Evolutionary conservation across 2,797 vertebrate genomes (phyloP), one percentile per base, ranked within the genome.

Genomic region (Telmatherina bonti): DNA sequence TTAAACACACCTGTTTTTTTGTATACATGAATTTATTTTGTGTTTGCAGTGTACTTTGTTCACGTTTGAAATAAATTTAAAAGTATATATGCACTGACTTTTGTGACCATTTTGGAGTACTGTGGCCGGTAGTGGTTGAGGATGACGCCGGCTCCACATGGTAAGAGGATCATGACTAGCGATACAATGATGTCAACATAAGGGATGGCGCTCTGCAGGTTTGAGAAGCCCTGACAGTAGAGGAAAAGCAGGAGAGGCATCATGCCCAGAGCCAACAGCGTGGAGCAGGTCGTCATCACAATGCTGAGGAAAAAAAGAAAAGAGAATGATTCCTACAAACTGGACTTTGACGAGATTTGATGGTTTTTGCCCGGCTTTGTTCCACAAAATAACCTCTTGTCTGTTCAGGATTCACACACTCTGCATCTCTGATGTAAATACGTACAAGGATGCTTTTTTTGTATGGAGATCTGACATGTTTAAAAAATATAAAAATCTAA

Each of bases 221-320:
- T 33, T 0, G 88, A 7, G 11, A 96, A 91, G 38, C 93, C 94
- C 82, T 85, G 88, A 3, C 79, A 93, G 91, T 96, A 97, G 59
- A 96, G 0, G 73, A 88, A 93, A 26, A 97, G 88, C 59, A 96
- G 91, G 66, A 97, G 92, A n/a, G 96, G 95, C 95, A 95, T 96
- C 93, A 96, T 90, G 64, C 91, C 96, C 76, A 95, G 82, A 30
- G 94, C 95, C 83, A 92, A 78, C 65, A 94, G 22, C 0, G 88
- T 94, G 61, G 95, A 97, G 73, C 92, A 96, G 12, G 91, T 78
- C 0, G 96, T 97, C 95, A 96, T 96, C 83, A 95, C 83, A 2
- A 96, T 92, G 78, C 96, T 97, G 83, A 45, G 65, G 51, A 57
- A n/a, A n/a, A 35, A 71, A n/a, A 59, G 26, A 36, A 27, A 33